These are phyloP conservation scores for Athene noctua DNA, from an alignment of 2,113 vertebrate genomes.

Conservation along the genomic window DNA sequence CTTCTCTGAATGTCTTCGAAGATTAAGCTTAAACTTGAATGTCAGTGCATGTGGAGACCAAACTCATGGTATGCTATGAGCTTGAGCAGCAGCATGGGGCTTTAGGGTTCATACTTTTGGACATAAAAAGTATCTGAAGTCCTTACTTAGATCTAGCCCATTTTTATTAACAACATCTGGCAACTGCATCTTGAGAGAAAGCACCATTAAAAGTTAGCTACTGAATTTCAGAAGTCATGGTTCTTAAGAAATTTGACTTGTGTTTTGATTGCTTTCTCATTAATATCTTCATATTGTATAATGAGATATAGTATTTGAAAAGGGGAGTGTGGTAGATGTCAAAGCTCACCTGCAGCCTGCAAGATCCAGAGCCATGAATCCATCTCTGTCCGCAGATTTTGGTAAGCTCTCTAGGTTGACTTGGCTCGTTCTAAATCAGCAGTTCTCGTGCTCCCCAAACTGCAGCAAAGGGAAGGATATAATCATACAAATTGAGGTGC, in stretches of 20 bases:
- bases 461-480: background rate
- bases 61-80: background rate
- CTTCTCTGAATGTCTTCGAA: background rate
- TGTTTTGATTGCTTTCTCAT: background rate
- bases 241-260: background rate
- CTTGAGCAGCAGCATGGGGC: background rate
- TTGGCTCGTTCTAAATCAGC: background rate
- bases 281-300: background rate
- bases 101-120: background rate
- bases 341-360: slow-evolving; percentile 35
- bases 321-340: background rate
- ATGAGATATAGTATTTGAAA: background rate
- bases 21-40: background rate
- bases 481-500: background rate
- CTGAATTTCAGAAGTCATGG: background rate
- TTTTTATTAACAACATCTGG: background rate
- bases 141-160: slow-evolving; percentile 50
- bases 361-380: background rate
- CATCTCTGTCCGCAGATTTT: background rate
- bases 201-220: background rate
- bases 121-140: slow-evolving; percentile 15
- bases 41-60: background rate
- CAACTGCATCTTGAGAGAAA: background rate
- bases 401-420: background rate
- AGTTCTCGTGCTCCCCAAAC: background rate